Evolutionary conservation across 2,888 invertebrate species (phyloP).

Genomic region (Cecidostiba fungosa): DNA sequence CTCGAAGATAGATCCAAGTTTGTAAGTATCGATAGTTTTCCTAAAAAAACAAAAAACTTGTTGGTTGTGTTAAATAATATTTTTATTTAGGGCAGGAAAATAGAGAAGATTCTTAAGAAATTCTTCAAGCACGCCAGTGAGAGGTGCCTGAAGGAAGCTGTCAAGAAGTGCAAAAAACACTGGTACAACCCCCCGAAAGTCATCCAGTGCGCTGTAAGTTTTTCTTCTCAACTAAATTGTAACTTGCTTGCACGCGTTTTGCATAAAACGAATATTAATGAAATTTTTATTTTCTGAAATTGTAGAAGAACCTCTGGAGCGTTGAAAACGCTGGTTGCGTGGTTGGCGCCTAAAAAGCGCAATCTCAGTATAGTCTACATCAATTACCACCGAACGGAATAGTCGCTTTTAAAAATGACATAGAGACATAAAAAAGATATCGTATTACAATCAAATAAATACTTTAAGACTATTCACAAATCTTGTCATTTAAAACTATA

Average conservation of each 20-base stretch:
- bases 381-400: too few species aligned
- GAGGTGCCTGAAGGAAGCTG: slow-evolving; percentile 24
- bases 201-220: slow-evolving; percentile 43
- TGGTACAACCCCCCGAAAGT: slow-evolving; percentile 45
- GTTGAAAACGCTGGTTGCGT: not conserved
- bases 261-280: not conserved
- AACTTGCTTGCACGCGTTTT: not conserved
- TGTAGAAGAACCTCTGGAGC: not conserved
- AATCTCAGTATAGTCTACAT: not conserved
- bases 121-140: slow-evolving; percentile 19
- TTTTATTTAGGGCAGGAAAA: not conserved
- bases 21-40: not conserved
- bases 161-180: slow-evolving; percentile 39
- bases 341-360: not conserved
- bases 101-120: not conserved
- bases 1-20: not conserved
- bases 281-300: not conserved
- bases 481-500: too few species aligned
- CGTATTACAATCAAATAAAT: too few species aligned
- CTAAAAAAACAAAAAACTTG: not conserved
- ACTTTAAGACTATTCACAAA: too few species aligned
- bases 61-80: not conserved
- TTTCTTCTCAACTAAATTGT: not conserved
- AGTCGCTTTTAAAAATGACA: too few species aligned
- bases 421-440: too few species aligned